A percentile compares a stretch with the other conserved stretches of the same genome.
Evolutionary conservation across 2,888 invertebrate species (phyloP).

Genomic region (Aelia acuminata): DNA sequence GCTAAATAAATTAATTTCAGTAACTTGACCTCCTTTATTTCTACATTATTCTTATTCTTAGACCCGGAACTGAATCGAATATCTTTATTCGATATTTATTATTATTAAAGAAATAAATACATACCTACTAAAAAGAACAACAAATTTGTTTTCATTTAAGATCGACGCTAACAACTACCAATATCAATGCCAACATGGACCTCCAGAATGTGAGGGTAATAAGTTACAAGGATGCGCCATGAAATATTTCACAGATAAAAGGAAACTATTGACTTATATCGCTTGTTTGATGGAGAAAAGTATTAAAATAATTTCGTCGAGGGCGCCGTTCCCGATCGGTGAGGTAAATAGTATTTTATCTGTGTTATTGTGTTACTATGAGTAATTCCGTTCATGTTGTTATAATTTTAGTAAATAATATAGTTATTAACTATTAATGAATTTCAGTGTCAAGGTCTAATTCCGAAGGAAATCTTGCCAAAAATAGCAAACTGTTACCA

Average conservation of each 20-base stretch:
- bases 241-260: slow-evolving; percentile 6
- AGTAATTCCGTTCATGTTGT: too few species aligned
- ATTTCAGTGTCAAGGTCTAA: not conserved
- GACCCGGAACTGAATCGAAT: too few species aligned
- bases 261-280: not conserved
- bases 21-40: too few species aligned
- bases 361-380: too few species aligned
- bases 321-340: not conserved
- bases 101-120: too few species aligned
- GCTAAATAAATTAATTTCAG: too few species aligned
- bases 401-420: too few species aligned
- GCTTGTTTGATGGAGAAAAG: not conserved
- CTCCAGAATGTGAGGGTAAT: not conserved
- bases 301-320: not conserved
- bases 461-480: not conserved
- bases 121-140: not conserved
- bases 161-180: not conserved
- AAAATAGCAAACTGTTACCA: not conserved
- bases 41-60: too few species aligned
- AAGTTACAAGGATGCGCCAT: not conserved
- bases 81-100: too few species aligned
- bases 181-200: not conserved
- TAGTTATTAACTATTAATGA: not conserved
- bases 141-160: not conserved
- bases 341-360: not conserved